Percentiles rank a stretch among this genome's conserved stretches.
phyloP scores from a whole-genome alignment of 2,797 vertebrate genomes.

The Molossus alvarezi region DNA sequence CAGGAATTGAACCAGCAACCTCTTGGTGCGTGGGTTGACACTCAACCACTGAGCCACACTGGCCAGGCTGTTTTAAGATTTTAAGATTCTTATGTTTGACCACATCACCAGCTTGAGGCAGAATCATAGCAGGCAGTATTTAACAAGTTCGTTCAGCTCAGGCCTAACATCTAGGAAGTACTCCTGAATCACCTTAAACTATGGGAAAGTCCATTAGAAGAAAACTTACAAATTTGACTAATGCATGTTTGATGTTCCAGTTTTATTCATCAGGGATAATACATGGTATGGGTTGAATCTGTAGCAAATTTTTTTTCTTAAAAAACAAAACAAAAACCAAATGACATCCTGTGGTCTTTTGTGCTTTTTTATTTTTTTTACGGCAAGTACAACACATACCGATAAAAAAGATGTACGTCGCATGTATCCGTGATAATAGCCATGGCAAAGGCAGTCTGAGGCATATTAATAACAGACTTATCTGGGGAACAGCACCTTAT shows the following conservation, averaged over 20 bases:
- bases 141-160: neutral
- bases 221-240: slow-evolving; percentile 43
- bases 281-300: slow-evolving; percentile 51
- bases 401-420: slow-evolving; percentile 80
- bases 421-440: slow-evolving; percentile 77
- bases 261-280: slow-evolving; percentile 58
- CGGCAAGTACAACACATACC: slow-evolving; percentile 70
- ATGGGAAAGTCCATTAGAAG: slow-evolving; percentile 23
- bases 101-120: neutral
- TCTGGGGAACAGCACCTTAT: slow-evolving; percentile 80
- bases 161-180: neutral
- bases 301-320: neutral
- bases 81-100: too few relatives aligned
- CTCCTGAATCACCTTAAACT: neutral
- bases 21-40: too few relatives aligned
- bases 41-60: too few relatives aligned
- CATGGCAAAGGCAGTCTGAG: slow-evolving; percentile 72
- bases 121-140: neutral
- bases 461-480: slow-evolving; percentile 82
- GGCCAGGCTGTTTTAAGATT: too few relatives aligned
- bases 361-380: slow-evolving; percentile 57
- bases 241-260: slow-evolving; percentile 32
- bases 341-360: slow-evolving; percentile 63
- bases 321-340: slow-evolving; percentile 49
- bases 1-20: too few relatives aligned